Percentiles rank a stretch among this genome's conserved stretches.
Conservation (phyloP, 2,797 vertebrate species). For the Threskiornis aethiopicus region DNA sequence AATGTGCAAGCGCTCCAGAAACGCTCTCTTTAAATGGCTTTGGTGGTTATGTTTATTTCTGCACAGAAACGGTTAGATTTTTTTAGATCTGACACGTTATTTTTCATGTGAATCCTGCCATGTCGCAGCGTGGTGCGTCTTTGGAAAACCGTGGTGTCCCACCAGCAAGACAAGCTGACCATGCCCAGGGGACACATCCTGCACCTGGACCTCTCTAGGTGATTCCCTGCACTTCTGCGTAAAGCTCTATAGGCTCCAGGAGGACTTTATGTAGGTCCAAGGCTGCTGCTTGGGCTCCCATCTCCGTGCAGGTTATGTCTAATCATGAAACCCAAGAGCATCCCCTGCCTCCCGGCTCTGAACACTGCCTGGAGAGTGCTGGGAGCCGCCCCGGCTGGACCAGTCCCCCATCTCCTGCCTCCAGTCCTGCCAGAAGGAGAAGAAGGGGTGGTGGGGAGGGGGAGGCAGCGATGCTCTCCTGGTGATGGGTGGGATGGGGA, state of each 20-base stretch:
- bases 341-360: background rate
- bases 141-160: background rate
- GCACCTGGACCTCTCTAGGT: background rate
- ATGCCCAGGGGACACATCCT: background rate
- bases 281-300: background rate
- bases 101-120: background rate
- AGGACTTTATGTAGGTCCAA: background rate
- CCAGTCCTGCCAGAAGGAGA: background rate
- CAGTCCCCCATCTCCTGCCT: background rate
- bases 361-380: fast-evolving
- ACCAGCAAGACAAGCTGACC: background rate
- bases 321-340: background rate
- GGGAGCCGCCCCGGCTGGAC: background rate
- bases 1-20: background rate
- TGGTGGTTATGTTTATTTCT: background rate
- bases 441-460: background rate
- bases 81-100: fast-evolving
- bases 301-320: background rate
- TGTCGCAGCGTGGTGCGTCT: fast-evolving
- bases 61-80: background rate
- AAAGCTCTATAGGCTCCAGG: background rate
- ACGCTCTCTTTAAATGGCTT: background rate
- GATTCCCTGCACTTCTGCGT: background rate
- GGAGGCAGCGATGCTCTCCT: background rate
- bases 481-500: too few species aligned